Base-by-base conservation (phyloP, 2,888 invertebrate species). In the Diaperis boleti region DNA sequence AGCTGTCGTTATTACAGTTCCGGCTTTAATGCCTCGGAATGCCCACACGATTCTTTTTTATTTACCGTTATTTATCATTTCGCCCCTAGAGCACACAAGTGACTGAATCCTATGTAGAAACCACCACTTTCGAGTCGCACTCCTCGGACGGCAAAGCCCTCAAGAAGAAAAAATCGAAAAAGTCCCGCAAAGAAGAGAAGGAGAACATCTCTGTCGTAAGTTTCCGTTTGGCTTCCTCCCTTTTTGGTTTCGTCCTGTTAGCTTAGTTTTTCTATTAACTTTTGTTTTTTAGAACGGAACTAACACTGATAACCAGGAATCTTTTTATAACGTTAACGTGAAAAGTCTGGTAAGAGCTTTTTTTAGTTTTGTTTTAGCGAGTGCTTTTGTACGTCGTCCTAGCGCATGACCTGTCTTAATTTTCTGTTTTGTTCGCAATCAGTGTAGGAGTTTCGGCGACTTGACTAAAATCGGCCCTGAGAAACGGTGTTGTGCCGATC, bases 131-230 rank as follows among this genome's bases (percentile, higher is more conserved):
- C 59, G 76, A 78, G 60, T 68, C 74, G 3, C 71, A 70, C 49
- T 68, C 69, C 1, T 70, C 68, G 22, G 76, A 77, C 41, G 79
- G 77, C 44, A 79, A 76, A 62, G 72, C 72, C 10, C 62, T 81
- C 50, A 82, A 82, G 73, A 87, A 85, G 77, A 86, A 85, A 79
- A 87, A 87, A 76, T 83, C 85, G 57, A 88, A 87, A 81, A 88
- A 87, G 77, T 84, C 84, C 49, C 26, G 87, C 78, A 88, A 86
- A 74, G 87, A 87, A 67, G 87, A 88, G 73, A 88, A 87, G 79
- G 87, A 88, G 76, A 88, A 88, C 75, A 88, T 88, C 76, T 88
- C 88, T 67, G 87, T 89, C 83, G 88, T 88, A 81, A 87, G 86
- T 84, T 70, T 62, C 56, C 15, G 10, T 37, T 41, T 56, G 60